Evolutionary conservation across 2,113 vertebrate species (phyloP), one percentile per base, ranked within the genome.

Genomic region (Mastomys coucha): DNA sequence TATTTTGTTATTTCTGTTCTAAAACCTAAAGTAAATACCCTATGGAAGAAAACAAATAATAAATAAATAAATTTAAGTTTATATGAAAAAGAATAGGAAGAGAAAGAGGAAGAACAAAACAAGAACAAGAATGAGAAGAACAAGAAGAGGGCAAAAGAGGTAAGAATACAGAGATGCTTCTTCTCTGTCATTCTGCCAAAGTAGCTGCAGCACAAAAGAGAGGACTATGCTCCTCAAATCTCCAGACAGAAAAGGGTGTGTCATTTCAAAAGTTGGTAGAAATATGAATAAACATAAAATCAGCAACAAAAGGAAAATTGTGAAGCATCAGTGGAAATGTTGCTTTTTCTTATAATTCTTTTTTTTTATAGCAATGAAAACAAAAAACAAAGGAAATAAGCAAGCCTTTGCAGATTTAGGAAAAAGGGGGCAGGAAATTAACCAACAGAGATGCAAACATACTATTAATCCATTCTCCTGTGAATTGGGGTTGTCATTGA

Each of bases 201-300:
- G 63, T 88, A 67, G 20, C 53, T 78, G 31, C 63, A 49, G 70
- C 26, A 58, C 3, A 87, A 67, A 28, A 51, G n/a, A 76, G 84
- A 42, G 2, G 7, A 36, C 13, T 45, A 42, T 26, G 16, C 1
- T 58, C n/a, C n/a, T 8, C 26, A 69, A 4, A 91, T 58, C n/a
- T 82, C 73, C 42, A 80, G 53, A 78, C 24, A 0, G 69, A 92
- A 85, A 80, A 11, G 77, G 73, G 3, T 84, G 45, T 53, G n/a
- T 39, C 20, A 5, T 65, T 73, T 24, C 33, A 89, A 81, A 94
- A 87, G 4, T 70, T 7, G 17, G 49, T 39, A 63, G 42, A 97
- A 65, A 51, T 76, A 42, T 94, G 36, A 96, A 85, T 45, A 85
- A n/a, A 53, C n/a, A 51, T 3, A 49, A 88, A 81, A 92, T 72